Base-by-base conservation (phyloP, 2,113 vertebrate species). In the Mus spicilegus region DNA sequence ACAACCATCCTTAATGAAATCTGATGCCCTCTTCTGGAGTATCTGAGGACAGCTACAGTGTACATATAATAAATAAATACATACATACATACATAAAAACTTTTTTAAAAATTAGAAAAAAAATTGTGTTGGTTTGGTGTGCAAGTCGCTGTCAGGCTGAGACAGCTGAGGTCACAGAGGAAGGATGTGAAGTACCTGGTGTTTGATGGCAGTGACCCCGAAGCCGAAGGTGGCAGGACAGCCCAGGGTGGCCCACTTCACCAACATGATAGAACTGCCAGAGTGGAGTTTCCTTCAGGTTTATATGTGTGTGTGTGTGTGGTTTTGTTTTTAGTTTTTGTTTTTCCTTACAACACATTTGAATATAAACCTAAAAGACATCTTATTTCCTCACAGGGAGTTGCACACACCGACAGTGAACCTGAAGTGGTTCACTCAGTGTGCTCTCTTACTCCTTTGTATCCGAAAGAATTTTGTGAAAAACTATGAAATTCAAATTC, bases 171-270 rank as follows among this genome's bases (percentile, higher is more conserved):
- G 56, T 0, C n/a, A n/a, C 30, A 69, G 77, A 70, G 24, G 24
- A 19, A 28, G 7, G n/a, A 70, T 28, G 58, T 51, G 54, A 49
- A 42, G 5, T 3, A 11, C 36, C 0, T 7, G 30, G 12, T 69
- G 1, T 0, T 7, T 51, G 17, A 1, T 0, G 5, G 46, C 12
- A 22, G 69, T 42, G 26, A 16, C 0, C 9, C 24, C 1, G 42
- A 22, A 80, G 28, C 17, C 26, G 26, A 3, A 8, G 11, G 30
- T 11, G 12, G 88, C 39, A 5, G 76, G 76, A 30, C 0, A 6
- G 28, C 33, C 17, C 9, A 3, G 2, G 24, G 51, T 2, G 42
- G 13, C 17, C 90, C 24, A 61, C 10, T 81, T 22, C 69, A 61
- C 67, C 54, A 49, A 20, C 12, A 8, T 16, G 24, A 24, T 2